Conservation (phyloP, 2,888 invertebrate genomes). For the Diloba caeruleocephala region DNA sequence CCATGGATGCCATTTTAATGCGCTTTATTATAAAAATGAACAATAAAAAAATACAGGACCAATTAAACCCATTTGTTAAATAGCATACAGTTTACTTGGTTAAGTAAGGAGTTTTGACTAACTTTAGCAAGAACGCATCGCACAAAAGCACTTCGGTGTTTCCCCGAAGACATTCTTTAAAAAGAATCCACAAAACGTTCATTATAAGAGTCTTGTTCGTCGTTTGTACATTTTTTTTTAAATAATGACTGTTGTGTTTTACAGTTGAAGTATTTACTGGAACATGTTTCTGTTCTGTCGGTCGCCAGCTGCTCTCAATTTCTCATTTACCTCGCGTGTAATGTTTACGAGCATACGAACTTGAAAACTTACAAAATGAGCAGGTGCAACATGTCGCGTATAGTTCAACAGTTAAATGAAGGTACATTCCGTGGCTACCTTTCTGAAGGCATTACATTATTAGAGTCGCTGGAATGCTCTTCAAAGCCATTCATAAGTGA, state of each 20-base stretch:
- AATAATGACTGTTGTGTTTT: slow-evolving; percentile 22
- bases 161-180: slow-evolving; percentile 15
- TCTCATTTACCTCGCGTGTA: slow-evolving; percentile 9
- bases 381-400: slow-evolving; percentile 45
- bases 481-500: slow-evolving; percentile 44
- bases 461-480: slow-evolving; percentile 30
- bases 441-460: slow-evolving; percentile 30
- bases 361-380: slow-evolving; percentile 21
- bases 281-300: slow-evolving; percentile 16
- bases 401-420: slow-evolving; percentile 34
- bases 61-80: slow-evolving; percentile 24
- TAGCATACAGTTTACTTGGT: slow-evolving; percentile 23
- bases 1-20: too few relatives aligned
- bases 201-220: slow-evolving; percentile 22
- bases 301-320: slow-evolving; percentile 42
- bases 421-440: slow-evolving; percentile 17
- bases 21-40: slow-evolving; percentile 7
- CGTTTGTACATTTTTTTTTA: slow-evolving; percentile 25
- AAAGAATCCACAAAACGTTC: slow-evolving; percentile 18
- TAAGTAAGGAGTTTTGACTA: slow-evolving; percentile 38
- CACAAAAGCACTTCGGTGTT: slow-evolving; percentile 22
- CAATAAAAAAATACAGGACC: slow-evolving; percentile 7
- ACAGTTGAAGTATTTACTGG: slow-evolving; percentile 18
- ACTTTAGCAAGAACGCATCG: slow-evolving; percentile 22
- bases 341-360: slow-evolving; percentile 12